Evolutionary conservation across 2,888 invertebrate genomes (phyloP).

Genomic region (Sinodicranocentrus sp.): DNA sequence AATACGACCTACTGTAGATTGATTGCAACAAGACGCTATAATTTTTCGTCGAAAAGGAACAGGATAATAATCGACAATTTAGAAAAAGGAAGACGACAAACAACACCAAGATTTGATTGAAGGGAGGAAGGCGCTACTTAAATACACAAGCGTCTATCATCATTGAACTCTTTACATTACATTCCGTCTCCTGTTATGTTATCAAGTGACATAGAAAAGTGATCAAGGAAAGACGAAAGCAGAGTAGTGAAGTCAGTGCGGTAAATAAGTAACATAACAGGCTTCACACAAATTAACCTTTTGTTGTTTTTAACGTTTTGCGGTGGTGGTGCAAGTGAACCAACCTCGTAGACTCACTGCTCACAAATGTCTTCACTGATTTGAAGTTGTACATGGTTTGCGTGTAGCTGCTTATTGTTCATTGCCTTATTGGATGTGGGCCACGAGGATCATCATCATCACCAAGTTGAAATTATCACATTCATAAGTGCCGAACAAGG

Average conservation of each 20-base stretch:
- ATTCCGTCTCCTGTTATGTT: neutral
- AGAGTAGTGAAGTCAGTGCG: constrained; percentile 11
- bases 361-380: no score
- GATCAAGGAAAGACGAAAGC: constrained; percentile 4
- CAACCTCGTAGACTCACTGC: no score
- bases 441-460: constrained; percentile 53
- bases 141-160: no score
- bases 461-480: constrained; percentile 44
- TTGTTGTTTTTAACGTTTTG: constrained; percentile 24
- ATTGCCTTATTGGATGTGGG: constrained; percentile 66
- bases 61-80: neutral
- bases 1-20: constrained; percentile 33
- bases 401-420: constrained; percentile 48
- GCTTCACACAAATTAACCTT: constrained; percentile 56
- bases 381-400: constrained; percentile 4
- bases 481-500: constrained; percentile 56
- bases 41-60: constrained; percentile 25
- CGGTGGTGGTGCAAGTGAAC: constrained; percentile 24
- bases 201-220: constrained; percentile 40
- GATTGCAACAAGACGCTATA: constrained; percentile 28
- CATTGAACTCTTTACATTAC: neutral
- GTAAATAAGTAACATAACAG: constrained; percentile 20
- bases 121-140: no score
- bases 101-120: neutral
- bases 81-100: constrained; percentile 18